Conservation (phyloP, 2,888 invertebrate species). For the Scaptomyza polygonia region DNA sequence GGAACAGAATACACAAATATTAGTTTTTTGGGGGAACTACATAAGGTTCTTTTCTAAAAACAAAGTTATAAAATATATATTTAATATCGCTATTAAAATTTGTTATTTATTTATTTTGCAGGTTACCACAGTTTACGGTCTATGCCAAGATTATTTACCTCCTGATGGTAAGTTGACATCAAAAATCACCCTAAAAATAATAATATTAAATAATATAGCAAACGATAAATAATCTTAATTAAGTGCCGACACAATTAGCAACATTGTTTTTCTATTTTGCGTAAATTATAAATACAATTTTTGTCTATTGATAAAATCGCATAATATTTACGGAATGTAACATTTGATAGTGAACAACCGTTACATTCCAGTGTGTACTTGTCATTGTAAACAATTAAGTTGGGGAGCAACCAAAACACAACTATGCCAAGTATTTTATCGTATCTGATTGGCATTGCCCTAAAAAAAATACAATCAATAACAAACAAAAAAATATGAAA, state of each 20-base stretch:
- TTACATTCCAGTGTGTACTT: conserved; percentile 33
- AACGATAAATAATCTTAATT: conserved; percentile 20
- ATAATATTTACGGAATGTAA: conserved; percentile 31
- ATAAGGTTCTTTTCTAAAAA: background rate
- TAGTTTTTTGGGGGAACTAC: conserved; percentile 14
- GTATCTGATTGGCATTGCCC: conserved; percentile 52
- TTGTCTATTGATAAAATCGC: conserved; percentile 41
- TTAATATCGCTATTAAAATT: conserved; percentile 15
- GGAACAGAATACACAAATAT: conserved; percentile 1
- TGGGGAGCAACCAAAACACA: conserved; percentile 26
- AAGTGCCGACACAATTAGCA: conserved; percentile 28
- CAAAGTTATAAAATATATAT: background rate
- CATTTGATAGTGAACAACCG: conserved; percentile 14
- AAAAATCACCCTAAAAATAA: background rate
- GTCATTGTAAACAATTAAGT: conserved; percentile 45
- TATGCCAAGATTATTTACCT: conserved; percentile 95
- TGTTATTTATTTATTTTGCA: conserved; percentile 86
- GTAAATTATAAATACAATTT: conserved; percentile 12
- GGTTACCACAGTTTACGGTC: conserved; percentile 96
- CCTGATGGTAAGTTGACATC: conserved; percentile 91
- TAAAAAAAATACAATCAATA: conserved; percentile 47
- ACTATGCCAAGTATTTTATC: conserved; percentile 71
- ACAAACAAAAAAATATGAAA: conserved; percentile 16
- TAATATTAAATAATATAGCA: background rate
- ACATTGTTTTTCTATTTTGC: conserved; percentile 10